Evolutionary conservation across 2,797 vertebrate genomes (phyloP).

Genomic region (Mus minutoides): DNA sequence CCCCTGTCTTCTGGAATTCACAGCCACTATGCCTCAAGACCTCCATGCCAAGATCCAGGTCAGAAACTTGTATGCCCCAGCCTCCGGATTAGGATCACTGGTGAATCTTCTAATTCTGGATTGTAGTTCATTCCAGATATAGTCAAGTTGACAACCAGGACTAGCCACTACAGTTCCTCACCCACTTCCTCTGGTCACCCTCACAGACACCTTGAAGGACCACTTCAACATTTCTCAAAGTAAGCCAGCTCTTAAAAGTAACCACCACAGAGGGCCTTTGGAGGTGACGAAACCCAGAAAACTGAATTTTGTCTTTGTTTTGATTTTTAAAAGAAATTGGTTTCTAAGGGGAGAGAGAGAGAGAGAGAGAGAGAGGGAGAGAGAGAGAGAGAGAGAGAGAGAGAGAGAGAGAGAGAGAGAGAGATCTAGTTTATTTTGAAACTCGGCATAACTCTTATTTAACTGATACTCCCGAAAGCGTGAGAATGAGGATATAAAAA

Average conservation of each 20-base stretch:
- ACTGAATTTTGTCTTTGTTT: slow-evolving; percentile 23
- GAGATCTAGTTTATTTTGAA: neutral
- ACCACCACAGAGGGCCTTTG: neutral
- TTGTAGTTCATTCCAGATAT: no score
- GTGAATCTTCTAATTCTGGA: no score
- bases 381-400: no score
- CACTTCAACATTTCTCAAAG: neutral
- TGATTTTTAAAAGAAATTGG: neutral
- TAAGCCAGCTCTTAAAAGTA: neutral
- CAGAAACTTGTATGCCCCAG: no score
- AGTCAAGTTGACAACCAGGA: no score
- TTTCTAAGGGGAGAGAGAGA: neutral
- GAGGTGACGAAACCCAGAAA: neutral
- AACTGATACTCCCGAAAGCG: neutral
- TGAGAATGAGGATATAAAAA: neutral
- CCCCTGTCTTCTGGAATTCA: no score
- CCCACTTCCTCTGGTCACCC: neutral
- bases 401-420: neutral
- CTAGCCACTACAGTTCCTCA: no score
- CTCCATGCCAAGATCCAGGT: no score
- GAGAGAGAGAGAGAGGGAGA: neutral
- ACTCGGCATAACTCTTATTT: neutral
- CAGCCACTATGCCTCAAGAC: no score
- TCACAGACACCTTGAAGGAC: neutral
- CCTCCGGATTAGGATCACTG: no score